Percentiles rank a stretch among this genome's conserved stretches.
Evolutionary conservation across 2,797 vertebrate genomes (phyloP).

Genomic region (Etheostoma nigrum): DNA sequence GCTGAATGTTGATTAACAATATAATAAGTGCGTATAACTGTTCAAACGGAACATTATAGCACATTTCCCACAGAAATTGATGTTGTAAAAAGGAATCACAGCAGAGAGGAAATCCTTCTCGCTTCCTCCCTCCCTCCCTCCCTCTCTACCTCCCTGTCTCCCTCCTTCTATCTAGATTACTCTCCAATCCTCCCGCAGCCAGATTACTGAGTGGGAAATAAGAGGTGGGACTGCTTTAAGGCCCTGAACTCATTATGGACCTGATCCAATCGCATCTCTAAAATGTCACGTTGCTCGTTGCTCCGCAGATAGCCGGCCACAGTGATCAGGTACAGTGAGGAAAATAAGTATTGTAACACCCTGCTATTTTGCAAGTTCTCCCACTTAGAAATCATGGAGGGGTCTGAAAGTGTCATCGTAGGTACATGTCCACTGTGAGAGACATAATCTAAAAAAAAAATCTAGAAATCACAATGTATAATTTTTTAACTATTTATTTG

Average conservation of each 20-base stretch:
- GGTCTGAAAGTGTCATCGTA: too few relatives aligned
- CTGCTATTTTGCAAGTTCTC: too few relatives aligned
- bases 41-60: not conserved
- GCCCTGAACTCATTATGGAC: slow-evolving; percentile 73
- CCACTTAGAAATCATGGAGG: too few relatives aligned
- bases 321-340: slow-evolving; percentile 31
- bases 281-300: slow-evolving; percentile 37
- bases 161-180: slow-evolving; percentile 74
- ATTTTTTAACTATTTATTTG: too few relatives aligned
- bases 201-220: slow-evolving; percentile 77
- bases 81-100: slow-evolving; percentile 32
- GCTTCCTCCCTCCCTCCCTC: slow-evolving; percentile 19
- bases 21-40: too few relatives aligned
- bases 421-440: too few relatives aligned
- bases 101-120: slow-evolving; percentile 41
- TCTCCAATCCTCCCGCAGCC: slow-evolving; percentile 67
- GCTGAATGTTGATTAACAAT: not conserved
- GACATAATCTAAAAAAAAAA: too few relatives aligned
- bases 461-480: too few relatives aligned
- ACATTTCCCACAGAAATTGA: slow-evolving; percentile 25
- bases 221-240: slow-evolving; percentile 73
- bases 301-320: slow-evolving; percentile 23
- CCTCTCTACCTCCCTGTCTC: not conserved
- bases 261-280: slow-evolving; percentile 64
- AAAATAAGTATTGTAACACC: too few relatives aligned